Evolutionary conservation across 2,797 vertebrate species (phyloP).

Genomic region (Liparis tanakae): DNA sequence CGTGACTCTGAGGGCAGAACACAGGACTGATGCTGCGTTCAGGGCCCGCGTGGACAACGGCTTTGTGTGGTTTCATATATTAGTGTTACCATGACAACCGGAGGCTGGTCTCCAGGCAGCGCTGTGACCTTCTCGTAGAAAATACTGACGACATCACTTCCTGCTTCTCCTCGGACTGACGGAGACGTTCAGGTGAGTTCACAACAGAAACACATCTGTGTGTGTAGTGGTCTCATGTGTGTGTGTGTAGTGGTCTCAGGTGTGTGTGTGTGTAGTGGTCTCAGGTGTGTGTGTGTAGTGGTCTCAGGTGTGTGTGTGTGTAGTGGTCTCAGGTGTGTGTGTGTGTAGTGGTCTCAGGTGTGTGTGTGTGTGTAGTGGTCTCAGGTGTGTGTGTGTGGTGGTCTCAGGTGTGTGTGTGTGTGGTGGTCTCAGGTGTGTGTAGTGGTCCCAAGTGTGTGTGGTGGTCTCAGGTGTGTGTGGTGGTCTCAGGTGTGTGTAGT

Average conservation of each 20-base stretch:
- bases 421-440: too few species aligned
- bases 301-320: too few species aligned
- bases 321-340: too few species aligned
- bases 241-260: too few species aligned
- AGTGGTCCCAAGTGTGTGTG: not conserved
- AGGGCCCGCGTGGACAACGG: not conserved
- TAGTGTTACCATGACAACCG: slow-evolving; percentile 87
- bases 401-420: too few species aligned
- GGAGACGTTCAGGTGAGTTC: slow-evolving; percentile 23
- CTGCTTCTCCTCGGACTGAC: slow-evolving; percentile 85
- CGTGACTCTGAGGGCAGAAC: slow-evolving; percentile 76
- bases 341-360: not conserved
- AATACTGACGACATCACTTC: slow-evolving; percentile 75
- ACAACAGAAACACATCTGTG: not conserved
- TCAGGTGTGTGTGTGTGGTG: too few species aligned
- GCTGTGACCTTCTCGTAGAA: slow-evolving; percentile 89
- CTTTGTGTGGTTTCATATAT: too few species aligned
- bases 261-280: too few species aligned
- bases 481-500: too few species aligned
- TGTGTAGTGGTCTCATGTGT: too few species aligned
- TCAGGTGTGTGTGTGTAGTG: too few species aligned
- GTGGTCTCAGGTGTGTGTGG: too few species aligned
- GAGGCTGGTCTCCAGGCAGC: slow-evolving; percentile 87
- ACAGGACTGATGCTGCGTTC: not conserved
- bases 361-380: not conserved